Evolutionary conservation across 2,888 invertebrate genomes (phyloP).

Genomic region (Caenorhabditis angaria): DNA sequence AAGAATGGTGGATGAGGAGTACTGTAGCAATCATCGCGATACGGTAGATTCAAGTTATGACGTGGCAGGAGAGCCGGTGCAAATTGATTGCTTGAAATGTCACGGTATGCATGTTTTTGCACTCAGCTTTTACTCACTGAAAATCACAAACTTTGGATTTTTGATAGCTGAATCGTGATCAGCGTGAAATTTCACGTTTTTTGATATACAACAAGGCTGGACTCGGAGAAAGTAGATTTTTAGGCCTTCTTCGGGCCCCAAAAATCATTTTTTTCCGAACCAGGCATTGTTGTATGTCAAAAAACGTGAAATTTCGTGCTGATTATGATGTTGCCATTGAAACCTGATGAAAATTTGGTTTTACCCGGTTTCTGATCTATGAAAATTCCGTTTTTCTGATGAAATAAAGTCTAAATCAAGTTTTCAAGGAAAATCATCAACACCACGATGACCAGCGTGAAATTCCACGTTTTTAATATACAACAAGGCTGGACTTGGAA

Average conservation of each 20-base stretch:
- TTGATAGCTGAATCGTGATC: neutral
- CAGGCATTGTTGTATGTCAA: no score
- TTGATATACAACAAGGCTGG: no score
- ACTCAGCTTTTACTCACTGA: neutral
- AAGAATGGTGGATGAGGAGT: slow-evolving; percentile 44
- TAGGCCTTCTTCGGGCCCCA: no score
- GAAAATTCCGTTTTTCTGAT: neutral
- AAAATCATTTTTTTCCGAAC: no score
- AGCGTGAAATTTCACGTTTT: neutral
- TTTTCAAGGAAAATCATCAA: slow-evolving; percentile 13
- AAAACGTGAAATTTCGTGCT: no score
- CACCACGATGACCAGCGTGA: neutral
- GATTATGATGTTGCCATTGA: no score
- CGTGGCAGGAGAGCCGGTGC: slow-evolving; percentile 16
- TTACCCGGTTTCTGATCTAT: no score
- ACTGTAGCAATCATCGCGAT: slow-evolving; percentile 29
- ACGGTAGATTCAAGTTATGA: slow-evolving; percentile 31
- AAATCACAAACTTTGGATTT: neutral
- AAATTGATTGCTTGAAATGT: slow-evolving; percentile 28
- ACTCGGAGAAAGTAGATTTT: no score
- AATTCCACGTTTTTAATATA: no score
- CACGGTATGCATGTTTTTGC: slow-evolving; percentile 1
- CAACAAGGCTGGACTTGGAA: no score
- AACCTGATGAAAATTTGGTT: no score
- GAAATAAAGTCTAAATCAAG: slow-evolving; percentile 21